Evolutionary conservation across 1,140 invertebrate genomes (phyloP), one percentile per base, ranked within the genome.

Genomic region (Drosophila lacertosa): DNA sequence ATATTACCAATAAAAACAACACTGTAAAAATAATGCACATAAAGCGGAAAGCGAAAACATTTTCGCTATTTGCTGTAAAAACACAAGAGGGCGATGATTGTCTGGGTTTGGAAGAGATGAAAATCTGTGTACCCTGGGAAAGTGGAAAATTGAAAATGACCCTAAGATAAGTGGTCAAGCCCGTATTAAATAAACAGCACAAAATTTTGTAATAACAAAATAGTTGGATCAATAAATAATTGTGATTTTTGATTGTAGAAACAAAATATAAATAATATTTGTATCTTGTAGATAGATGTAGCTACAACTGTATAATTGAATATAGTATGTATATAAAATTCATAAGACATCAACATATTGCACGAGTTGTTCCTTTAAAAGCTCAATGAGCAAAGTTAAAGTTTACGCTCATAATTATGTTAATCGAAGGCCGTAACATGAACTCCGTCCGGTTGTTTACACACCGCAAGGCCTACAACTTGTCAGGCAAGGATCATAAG

Each of bases 391-490:
- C 59, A 59, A 32, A 53, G 59, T 67, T 5, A 71, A 88, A 62
- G 58, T 75, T 71, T 42, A 18, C 20, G 58, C 60, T 69, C 71
- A 67, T 82, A 82, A 88, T 88, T 88, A 88, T 82, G 82, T 78
- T 78, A 73, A 78, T 82, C 74, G 51, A 51, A 64, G 64, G 48
- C 63, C 64, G 65, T 51, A 72, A 88, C 63, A 82, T 77, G 77
- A 81, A 74, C 77, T 53, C 24, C 18, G 35, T 24, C 16, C 18
- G 37, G 62, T 42, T 35, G 35, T 22, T 26, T 26, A 51, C 45
- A 40, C 24, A 65, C 71, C 72, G 59, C 80, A 74, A 63, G 69
- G 59, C 76, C 54, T 58, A 74, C 82, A 68, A 88, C 80, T 84
- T 80, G 82, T 81, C 82, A 70, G 69, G 66, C 80, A 73, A 50